Evolutionary conservation across 2,797 vertebrate species (phyloP), one percentile per base, ranked within the genome.

Genomic region (Enteromius viviparus): DNA sequence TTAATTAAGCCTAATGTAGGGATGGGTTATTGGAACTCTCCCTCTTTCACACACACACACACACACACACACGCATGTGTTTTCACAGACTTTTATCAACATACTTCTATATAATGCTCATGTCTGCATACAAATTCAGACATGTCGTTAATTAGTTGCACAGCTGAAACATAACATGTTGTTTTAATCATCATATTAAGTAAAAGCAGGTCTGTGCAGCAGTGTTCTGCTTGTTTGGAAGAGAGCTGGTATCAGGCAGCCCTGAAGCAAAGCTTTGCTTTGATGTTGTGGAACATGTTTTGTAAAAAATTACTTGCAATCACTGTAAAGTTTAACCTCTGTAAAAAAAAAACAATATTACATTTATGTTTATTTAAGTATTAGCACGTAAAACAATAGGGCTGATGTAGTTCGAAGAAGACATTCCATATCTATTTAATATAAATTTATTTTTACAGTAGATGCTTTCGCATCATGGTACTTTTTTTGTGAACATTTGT

Each of bases 1-100:
- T 94, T 95, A 93, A 95, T 94, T 95, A 94, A 91, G 89, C 85
- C 91, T 89, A 91, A 91, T 93, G 93, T 91, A 90, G 90, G 89
- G 90, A 87, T 72, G 62, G 62, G 87, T 87, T 84, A 6, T 80
- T 86, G 68, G 84, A 90, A 89, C 90, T 85, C 88, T 83, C 86
- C 62, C 21, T 83, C 84, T 86, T 87, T 86, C 21, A n/a, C 53
- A 55, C 58, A 60, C 55, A 60, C 55, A 60, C 10, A 60, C n/a
- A 60, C 58, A 85, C 45, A 55, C 72, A 21, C 45, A 85, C 45
- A 68, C 40, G 47, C 72, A 21, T 34, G 40, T 8, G 1, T 74
- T 75, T 75, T 64, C 32, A 74, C 21, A 62, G 69, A 64, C 29
- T 71, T 71, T 34, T n/a, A 49, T 76, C 49, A 37, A 40, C 62